Base-by-base conservation (phyloP, 1,140 invertebrate species). In the Papilio glaucus region DNA sequence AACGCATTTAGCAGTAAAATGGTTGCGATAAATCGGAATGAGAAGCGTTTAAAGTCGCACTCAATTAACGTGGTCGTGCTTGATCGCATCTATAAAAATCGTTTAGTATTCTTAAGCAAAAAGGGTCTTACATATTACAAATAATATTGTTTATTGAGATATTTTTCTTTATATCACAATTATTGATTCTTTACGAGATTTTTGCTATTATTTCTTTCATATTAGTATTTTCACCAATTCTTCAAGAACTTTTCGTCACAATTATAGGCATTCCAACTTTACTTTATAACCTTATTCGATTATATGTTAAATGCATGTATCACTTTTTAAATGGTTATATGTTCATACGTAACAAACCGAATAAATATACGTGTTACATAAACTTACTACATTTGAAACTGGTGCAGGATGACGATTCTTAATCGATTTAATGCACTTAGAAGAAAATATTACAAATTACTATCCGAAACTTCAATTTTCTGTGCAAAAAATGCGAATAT, bases 1-100 rank as follows among this genome's bases (percentile, higher is more conserved):
- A 49, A 57, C 49, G 45, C 49, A 10, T 57, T 57, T 57, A 24
- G 49, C 49, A 57, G 49, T 57, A 57, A 57, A 57, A 57, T 57
- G 21, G 0, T 57, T 24, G 18, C 21, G 10, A 57, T 57, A 57
- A 57, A 57, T 26, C 24, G 49, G 12, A 57, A 57, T 24, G 18
- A 57, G 21, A 57, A 24, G 4, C 21, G 21, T 24, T 57, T 57
- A 57, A 57, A 57, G 21, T 57, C 49, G 10, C 49, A 57, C 21
- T 26, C 21, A 13, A 57, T 57, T 57, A 24, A 57, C 24, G n/a
- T n/a, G n/a, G n/a, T n/a, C n/a, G n/a, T n/a, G n/a, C n/a, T n/a
- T n/a, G n/a, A n/a, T n/a, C n/a, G n/a, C n/a, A n/a, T n/a, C n/a
- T n/a, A n/a, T n/a, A n/a, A n/a, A n/a, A n/a, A n/a, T n/a, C n/a